Evolutionary conservation across 2,888 invertebrate genomes (phyloP), one percentile per base, ranked within the genome.

Genomic region (Diarsia dahlii): DNA sequence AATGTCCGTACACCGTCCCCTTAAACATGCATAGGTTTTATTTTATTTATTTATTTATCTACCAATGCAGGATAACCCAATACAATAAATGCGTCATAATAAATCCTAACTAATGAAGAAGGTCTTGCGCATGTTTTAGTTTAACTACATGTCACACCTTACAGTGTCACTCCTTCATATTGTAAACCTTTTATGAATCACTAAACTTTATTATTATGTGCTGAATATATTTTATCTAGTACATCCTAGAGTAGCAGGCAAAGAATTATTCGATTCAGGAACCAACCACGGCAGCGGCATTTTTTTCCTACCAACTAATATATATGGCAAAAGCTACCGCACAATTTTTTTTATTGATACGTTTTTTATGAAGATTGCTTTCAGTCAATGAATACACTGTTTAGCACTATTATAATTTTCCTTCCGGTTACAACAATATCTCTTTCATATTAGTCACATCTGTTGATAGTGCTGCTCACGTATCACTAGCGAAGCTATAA

Each of bases 401-500:
- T 84, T 78, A 81, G 69, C 76, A 46, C 73, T 76, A 58, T 58
- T 79, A 74, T 79, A 82, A 82, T 76, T 83, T 82, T 84, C 82
- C 85, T 91, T 91, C 90, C 91, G 89, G 84, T 88, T 87, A 89
- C 81, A 87, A 92, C 90, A 91, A 91, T 92, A 90, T 89, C 90
- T 91, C 90, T 91, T 92, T 93, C 89, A 91, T 91, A 90, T 89
- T 88, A 84, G 79, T 88, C 80, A 89, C 92, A 92, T 93, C 91
- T 93, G 93, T 90, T 91, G 52, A 75, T 84, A 58, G 56, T 64
- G 78, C 76, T 73, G 13, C 28, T 28, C 10, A 9, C 66, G 78
- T 88, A 82, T 74, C 13, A 1, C 8, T 6, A 65, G 67, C 70
- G 54, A 74, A 76, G 81, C 82, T n/a, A 74, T 80, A 72, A 20